Percentiles rank a stretch among this genome's conserved stretches.
Conservation (phyloP, 2,888 invertebrate genomes). For the Achlya flavicornis region DNA sequence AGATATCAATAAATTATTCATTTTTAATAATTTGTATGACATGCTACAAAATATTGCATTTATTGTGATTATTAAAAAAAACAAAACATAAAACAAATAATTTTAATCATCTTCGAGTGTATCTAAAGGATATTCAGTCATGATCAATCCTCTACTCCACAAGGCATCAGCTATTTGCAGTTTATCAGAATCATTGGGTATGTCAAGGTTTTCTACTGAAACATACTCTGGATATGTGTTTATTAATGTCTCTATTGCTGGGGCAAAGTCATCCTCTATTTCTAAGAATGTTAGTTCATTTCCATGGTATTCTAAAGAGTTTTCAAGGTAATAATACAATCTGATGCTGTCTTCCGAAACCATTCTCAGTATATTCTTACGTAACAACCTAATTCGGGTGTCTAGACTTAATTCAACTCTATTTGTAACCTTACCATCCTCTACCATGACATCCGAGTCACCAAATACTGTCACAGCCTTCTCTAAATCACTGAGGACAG, state of each 20-base stretch:
- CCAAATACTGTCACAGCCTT: conserved; percentile 87
- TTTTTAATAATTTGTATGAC: too few relatives aligned
- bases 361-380: conserved; percentile 84
- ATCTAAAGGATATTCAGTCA: conserved; percentile 86
- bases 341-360: conserved; percentile 86
- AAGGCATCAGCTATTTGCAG: conserved; percentile 87
- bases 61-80: not conserved
- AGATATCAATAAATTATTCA: too few relatives aligned
- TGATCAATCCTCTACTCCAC: conserved; percentile 92
- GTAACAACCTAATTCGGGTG: conserved; percentile 84
- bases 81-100: conserved; percentile 16
- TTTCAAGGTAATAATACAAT: conserved; percentile 93
- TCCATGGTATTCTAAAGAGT: conserved; percentile 93
- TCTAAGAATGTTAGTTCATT: conserved; percentile 88
- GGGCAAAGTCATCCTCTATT: conserved; percentile 86
- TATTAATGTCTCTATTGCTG: conserved; percentile 88
- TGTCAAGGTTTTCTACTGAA: conserved; percentile 88
- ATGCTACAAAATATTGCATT: too few relatives aligned
- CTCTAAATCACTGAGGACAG: conserved; percentile 87
- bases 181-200: conserved; percentile 86
- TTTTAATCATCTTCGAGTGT: conserved; percentile 70
- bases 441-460: conserved; percentile 87
- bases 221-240: conserved; percentile 90
- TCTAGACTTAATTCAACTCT: conserved; percentile 87
- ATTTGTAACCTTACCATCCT: conserved; percentile 85